Evolutionary conservation across 2,888 invertebrate genomes (phyloP).

Genomic region (Hipparchia sbordonii): DNA sequence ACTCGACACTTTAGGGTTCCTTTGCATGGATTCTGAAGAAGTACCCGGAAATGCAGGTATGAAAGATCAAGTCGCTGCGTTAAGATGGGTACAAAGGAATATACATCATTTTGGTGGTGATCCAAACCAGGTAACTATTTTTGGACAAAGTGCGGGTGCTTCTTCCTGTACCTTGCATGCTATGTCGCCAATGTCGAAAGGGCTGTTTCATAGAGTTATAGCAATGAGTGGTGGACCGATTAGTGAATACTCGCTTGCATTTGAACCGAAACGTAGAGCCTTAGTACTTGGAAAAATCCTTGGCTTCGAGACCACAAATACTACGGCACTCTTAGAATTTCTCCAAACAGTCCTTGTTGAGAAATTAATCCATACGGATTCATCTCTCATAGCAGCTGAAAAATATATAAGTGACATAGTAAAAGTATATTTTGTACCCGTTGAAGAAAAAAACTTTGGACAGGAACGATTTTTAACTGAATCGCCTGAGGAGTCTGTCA

Average conservation of each 20-base stretch:
- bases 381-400: slow-evolving; percentile 52
- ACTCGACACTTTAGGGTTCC: slow-evolving; percentile 56
- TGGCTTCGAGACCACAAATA: slow-evolving; percentile 53
- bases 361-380: slow-evolving; percentile 47
- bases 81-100: too few species aligned
- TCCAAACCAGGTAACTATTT: slow-evolving; percentile 59
- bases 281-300: slow-evolving; percentile 54
- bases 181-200: slow-evolving; percentile 59
- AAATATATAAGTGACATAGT: slow-evolving; percentile 46
- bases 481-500: slow-evolving; percentile 48
- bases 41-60: slow-evolving; percentile 63
- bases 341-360: slow-evolving; percentile 53
- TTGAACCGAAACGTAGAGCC: too few species aligned
- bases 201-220: too few species aligned
- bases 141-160: slow-evolving; percentile 58
- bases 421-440: slow-evolving; percentile 54
- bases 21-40: slow-evolving; percentile 54
- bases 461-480: slow-evolving; percentile 53
- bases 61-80: too few species aligned
- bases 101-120: slow-evolving; percentile 60
- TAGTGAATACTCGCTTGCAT: too few species aligned
- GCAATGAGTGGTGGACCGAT: too few species aligned
- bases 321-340: slow-evolving; percentile 52
- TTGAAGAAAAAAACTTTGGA: slow-evolving; percentile 60
- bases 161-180: slow-evolving; percentile 51